A percentile compares a stretch with the other conserved stretches of the same genome.
phyloP scores from a whole-genome alignment of 2,888 invertebrate genomes.

The Gnatocerus cornutus region DNA sequence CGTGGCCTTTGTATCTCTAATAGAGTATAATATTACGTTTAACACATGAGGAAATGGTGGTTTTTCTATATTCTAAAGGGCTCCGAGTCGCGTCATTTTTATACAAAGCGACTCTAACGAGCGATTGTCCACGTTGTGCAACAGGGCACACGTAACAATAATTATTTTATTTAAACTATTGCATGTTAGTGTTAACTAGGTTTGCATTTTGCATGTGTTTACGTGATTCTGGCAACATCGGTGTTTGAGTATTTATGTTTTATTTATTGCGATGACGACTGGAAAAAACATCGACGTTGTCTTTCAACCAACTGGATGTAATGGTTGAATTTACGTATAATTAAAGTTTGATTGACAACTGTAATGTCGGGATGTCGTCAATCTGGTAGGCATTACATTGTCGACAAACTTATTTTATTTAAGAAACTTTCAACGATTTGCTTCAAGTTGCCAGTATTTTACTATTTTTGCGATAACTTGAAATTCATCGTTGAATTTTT shows the following conservation, averaged over 20 bases:
- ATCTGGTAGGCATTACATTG: conserved; percentile 17
- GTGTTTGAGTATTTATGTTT: conserved; percentile 40
- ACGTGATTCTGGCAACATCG: conserved; percentile 40
- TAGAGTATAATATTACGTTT: conserved; percentile 36
- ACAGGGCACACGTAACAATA: conserved; percentile 8
- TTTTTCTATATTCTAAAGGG: conserved; percentile 5
- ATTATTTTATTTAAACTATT: conserved; percentile 50
- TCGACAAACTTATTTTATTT: conserved; percentile 29
- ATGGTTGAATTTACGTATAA: conserved; percentile 31
- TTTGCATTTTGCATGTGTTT: conserved; percentile 52
- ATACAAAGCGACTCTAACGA: not conserved
- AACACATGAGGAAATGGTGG: conserved; percentile 9
- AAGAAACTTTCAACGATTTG: conserved; percentile 26
- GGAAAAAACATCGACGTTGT: conserved; percentile 38
- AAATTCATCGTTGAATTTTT: conserved; percentile 33
- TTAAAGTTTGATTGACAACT: conserved; percentile 25
- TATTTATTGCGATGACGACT: conserved; percentile 30
- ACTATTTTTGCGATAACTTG: conserved; percentile 11
- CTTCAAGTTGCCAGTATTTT: conserved; percentile 5
- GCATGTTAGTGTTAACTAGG: conserved; percentile 56
- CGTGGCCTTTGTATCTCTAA: conserved; percentile 37
- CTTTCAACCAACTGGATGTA: conserved; percentile 34
- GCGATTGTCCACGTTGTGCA: conserved; percentile 18
- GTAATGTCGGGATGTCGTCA: conserved; percentile 3
- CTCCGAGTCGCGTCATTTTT: conserved; percentile 8